phyloP scores from a whole-genome alignment of 64 coral and sea anemone genomes.

The Hydrozoanthus tunicans region DNA sequence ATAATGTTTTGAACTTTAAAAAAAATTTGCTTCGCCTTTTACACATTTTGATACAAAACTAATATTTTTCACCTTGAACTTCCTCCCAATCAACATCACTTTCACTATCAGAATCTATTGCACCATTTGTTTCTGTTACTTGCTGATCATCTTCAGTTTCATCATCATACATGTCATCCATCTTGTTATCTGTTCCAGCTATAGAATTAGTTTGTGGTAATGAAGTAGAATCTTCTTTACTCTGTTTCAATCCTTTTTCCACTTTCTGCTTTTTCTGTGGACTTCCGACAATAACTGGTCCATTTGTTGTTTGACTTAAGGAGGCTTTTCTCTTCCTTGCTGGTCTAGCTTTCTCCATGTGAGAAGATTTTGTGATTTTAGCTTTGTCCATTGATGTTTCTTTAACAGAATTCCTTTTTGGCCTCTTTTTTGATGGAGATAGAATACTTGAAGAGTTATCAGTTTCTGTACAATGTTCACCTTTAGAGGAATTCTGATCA shows the following conservation, averaged over 20 bases:
- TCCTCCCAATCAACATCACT: conserved; percentile 49
- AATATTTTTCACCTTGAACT: conserved; percentile 2
- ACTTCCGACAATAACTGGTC: background rate
- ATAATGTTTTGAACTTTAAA: background rate
- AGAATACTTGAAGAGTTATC: background rate
- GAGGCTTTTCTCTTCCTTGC: conserved; percentile 11
- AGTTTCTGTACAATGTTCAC: background rate
- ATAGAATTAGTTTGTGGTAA: background rate
- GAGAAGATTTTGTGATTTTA: background rate
- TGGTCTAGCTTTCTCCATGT: background rate
- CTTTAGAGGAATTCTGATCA: too few species aligned
- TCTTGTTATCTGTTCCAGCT: background rate
- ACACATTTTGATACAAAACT: background rate
- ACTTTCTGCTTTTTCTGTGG: conserved; percentile 10
- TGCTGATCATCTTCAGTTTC: background rate
- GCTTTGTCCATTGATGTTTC: background rate
- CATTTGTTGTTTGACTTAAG: background rate
- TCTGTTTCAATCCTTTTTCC: background rate
- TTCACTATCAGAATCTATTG: conserved; percentile 27
- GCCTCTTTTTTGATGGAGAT: background rate
- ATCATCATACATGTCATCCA: background rate
- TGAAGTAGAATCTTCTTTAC: background rate
- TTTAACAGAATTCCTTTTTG: background rate
- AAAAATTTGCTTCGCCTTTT: background rate
- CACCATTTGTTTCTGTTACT: background rate